Evolutionary conservation across 2,113 vertebrate genomes (phyloP), one percentile per base, ranked within the genome.

Genomic region (Conger conger): DNA sequence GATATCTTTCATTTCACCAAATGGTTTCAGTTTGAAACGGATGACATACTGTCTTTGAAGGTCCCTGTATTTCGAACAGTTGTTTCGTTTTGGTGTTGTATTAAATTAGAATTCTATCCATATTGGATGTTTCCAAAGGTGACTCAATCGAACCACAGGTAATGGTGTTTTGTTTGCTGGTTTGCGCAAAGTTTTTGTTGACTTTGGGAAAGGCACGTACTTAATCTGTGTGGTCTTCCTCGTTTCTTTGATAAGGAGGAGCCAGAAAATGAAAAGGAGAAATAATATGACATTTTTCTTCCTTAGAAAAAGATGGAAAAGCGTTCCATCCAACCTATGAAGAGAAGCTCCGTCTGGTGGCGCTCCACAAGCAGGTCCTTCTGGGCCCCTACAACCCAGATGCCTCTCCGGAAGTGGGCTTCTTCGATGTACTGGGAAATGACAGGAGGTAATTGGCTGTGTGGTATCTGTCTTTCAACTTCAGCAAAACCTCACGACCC

Each of bases 301-400:
- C 37, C 23, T 40, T 87, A 99, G 98, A 99, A 90, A 99, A 99
- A 94, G 98, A 99, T 92, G 98, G 98, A 17, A 99, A 99, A 94
- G 98, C 98, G 83, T 99, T 99, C 92, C 98, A 99, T 91, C 97
- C 98, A 13, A 99, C 97, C 0, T 99, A 99, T 0, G 98, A 99
- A 93, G 98, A 99, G 93, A 99, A 99, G 87, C 96, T 99, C 42
- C 97, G 96, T 82, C 94, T 99, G 76, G 98, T 99, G 86, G 98
- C 98, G 0, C 94, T 99, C 42, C 96, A 98, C 91, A 99, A 99
- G 87, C 98, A 97, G 91, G 97, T 98, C 90, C 94, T 97, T 4
- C 90, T 97, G 89, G 98, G 98, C 18, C 97, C 98, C 11, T 99
- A 97, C 86, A 99, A 98, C 90, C 97, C 97, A 15, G 98, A 99